Evolutionary conservation across 2,797 vertebrate species (phyloP), one percentile per base, ranked within the genome.

Genomic region (Acestrorhynchus altus): DNA sequence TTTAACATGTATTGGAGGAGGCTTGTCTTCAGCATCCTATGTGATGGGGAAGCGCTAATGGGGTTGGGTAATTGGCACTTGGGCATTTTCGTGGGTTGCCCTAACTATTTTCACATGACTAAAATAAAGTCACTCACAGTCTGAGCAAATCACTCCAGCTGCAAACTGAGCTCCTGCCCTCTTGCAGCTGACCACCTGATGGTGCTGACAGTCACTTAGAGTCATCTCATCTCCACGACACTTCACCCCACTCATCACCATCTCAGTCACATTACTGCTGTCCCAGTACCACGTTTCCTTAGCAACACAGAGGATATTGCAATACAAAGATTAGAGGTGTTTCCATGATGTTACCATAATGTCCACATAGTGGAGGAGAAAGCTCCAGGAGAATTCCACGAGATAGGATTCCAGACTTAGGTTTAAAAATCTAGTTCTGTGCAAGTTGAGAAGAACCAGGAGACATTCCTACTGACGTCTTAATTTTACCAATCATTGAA

Each of bases 211-310:
- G 10, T 96, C 96, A 80, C 88, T 93, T 81, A 99, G 89, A 18
- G 96, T 88, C 94, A 98, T 94, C 89, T 99, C 97, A 0, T 77
- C 92, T 4, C 97, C 98, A 0, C 84, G 86, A 18, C 98, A 99
- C 84, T 91, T 98, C 76, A 99, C 95, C 0, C 98, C 97, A 0
- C 97, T 99, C 93, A 98, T 86, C 70, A 96, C 92, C 95, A 99
- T 95, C 81, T 97, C 95, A 0, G 96, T 98, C 81, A 95, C 90
- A 0, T 98, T 98, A 80, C 96, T 96, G 79, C 94, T 93, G 0
- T 99, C 98, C 97, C 97, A 99, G 90, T 99, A 99, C 98, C 98
- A 99, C 0, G 98, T 99, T 92, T 99, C 97, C 98, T 99, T 91
- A 73, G 61, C 63, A 81, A 87, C 40, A 72, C 24, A 81, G 15